These are phyloP conservation scores for Metopolophium dirhodum DNA, from an alignment of 1,140 invertebrate genomes.

Conservation along the genomic window DNA sequence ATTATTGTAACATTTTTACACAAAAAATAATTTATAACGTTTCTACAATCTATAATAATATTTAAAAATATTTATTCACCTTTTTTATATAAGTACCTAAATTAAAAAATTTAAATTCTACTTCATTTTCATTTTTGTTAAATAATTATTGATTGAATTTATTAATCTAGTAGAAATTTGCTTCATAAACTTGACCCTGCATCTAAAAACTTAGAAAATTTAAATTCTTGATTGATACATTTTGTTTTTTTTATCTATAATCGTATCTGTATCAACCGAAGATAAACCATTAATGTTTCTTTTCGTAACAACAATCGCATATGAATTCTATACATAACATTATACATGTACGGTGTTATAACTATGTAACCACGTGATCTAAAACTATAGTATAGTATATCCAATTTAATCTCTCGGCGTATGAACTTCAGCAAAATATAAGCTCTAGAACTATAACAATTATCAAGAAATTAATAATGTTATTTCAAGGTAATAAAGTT, in stretches of 20 bases:
- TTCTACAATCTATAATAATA: not conserved
- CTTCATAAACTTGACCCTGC: not conserved
- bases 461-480: not conserved
- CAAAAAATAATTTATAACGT: not conserved
- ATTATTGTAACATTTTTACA: constrained; percentile 9
- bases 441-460: not conserved
- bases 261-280: not conserved
- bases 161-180: not conserved
- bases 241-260: not conserved
- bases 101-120: not conserved
- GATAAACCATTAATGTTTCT: not conserved
- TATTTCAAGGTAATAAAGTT: not conserved
- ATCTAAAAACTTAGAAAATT: not conserved
- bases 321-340: not conserved
- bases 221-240: not conserved
- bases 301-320: not conserved
- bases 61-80: not conserved
- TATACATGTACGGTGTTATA: not conserved
- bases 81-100: not conserved
- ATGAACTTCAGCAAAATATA: not conserved
- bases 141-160: not conserved
- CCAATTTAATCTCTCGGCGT: not conserved
- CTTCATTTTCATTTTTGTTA: not conserved
- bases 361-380: not conserved
- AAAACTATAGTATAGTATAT: not conserved